phyloP scores from a whole-genome alignment of 2,888 invertebrate species.

The Athrips mouffetella region DNA sequence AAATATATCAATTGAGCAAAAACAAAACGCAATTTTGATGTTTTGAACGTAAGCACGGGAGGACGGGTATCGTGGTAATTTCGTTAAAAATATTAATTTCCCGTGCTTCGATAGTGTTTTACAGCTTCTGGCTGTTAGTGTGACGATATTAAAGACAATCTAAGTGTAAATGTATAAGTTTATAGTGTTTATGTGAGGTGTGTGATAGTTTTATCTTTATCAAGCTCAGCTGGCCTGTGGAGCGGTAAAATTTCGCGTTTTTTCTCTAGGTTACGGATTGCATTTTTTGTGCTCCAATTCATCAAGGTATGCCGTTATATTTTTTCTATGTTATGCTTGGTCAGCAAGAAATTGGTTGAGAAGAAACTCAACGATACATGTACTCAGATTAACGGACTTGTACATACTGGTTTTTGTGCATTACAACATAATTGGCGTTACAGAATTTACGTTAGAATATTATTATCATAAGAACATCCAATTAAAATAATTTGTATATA shows the following conservation, averaged over 20 bases:
- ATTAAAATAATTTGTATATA: too few species aligned
- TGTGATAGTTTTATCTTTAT: conserved; percentile 68
- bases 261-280: conserved; percentile 58
- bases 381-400: neutral
- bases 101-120: conserved; percentile 26
- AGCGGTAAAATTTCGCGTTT: conserved; percentile 74
- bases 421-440: neutral
- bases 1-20: neutral
- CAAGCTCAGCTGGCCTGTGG: conserved; percentile 73
- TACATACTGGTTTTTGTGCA: neutral
- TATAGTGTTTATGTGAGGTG: conserved; percentile 32
- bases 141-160: conserved; percentile 1
- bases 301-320: conserved; percentile 71
- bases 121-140: neutral
- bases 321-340: conserved; percentile 37
- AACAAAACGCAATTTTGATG: conserved; percentile 41
- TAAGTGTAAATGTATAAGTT: neutral
- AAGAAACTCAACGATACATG: neutral
- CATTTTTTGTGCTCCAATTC: conserved; percentile 71
- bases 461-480: too few species aligned
- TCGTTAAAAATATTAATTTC: conserved; percentile 34
- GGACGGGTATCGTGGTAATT: conserved; percentile 30
- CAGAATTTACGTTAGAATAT: neutral
- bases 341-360: conserved; percentile 18
- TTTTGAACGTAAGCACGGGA: conserved; percentile 36